These are phyloP conservation scores for Trinectes maculatus DNA, from an alignment of 2,113 vertebrate genomes.

Conservation along the genomic window DNA sequence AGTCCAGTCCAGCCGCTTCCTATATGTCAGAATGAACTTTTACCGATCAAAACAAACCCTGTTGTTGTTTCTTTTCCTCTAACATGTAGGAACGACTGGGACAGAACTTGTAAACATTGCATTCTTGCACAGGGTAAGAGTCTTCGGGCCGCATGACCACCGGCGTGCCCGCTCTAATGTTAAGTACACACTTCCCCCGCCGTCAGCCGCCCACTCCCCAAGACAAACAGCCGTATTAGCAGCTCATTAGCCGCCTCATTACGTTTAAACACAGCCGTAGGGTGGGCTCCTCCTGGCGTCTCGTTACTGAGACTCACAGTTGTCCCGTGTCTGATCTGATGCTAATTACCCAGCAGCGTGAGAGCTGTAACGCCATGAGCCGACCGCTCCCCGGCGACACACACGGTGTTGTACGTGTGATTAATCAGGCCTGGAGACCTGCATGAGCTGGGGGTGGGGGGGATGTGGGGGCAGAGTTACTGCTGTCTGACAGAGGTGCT, in stretches of 20 bases:
- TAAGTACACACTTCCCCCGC: constrained; percentile 33
- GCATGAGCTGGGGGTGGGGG: constrained; percentile 18
- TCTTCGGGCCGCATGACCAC: background rate
- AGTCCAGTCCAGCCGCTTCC: constrained; percentile 37
- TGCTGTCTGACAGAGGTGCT: constrained; percentile 81
- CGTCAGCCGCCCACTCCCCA: constrained; percentile 22
- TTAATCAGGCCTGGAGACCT: constrained; percentile 75
- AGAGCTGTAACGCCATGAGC: constrained; percentile 68
- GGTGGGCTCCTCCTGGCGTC: constrained; percentile 62
- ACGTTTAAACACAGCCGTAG: constrained; percentile 70
- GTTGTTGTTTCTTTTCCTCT: too few relatives aligned
- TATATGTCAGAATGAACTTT: constrained; percentile 44
- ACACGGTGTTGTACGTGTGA: constrained; percentile 70
- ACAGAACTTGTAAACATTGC: constrained; percentile 5
- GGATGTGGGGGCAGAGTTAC: constrained; percentile 56
- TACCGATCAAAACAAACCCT: constrained; percentile 39
- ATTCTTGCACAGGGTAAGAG: too few relatives aligned
- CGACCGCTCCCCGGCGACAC: constrained; percentile 66
- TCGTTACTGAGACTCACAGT: constrained; percentile 64
- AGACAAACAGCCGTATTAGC: constrained; percentile 77
- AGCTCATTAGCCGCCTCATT: constrained; percentile 78
- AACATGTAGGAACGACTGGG: background rate
- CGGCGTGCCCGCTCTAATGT: constrained; percentile 8
- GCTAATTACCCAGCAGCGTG: constrained; percentile 74
- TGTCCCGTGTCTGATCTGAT: constrained; percentile 71